A percentile compares a stretch with the other conserved stretches of the same genome.
Evolutionary conservation across 2,113 vertebrate species (phyloP).

Genomic region (Ahaetulla prasina): DNA sequence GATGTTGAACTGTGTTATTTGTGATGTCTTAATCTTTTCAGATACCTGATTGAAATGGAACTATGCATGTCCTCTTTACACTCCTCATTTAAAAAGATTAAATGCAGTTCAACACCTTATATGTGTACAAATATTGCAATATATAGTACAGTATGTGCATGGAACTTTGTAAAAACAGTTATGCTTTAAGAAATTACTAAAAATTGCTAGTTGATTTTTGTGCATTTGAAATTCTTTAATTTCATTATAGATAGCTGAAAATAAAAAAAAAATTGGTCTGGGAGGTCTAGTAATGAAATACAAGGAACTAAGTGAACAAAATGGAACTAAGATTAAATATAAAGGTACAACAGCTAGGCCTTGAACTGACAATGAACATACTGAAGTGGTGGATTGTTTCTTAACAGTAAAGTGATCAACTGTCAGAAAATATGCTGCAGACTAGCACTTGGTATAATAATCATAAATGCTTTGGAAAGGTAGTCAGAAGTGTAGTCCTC

Average conservation of each 20-base stretch:
- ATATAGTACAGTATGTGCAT: neutral
- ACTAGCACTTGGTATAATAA: neutral
- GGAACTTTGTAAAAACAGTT: neutral
- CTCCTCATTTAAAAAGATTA: neutral
- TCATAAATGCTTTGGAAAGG: neutral
- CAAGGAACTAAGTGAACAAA: neutral
- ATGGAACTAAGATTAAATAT: neutral
- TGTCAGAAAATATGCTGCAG: neutral
- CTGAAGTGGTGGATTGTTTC: neutral
- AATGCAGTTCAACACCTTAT: neutral
- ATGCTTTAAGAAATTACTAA: neutral
- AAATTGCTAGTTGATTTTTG: neutral
- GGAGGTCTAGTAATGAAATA: neutral
- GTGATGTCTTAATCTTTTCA: neutral
- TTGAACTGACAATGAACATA: neutral
- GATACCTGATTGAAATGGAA: neutral
- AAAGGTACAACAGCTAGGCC: neutral
- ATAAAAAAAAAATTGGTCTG: neutral
- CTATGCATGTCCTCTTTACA: neutral
- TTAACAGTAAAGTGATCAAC: neutral
- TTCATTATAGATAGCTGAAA: neutral
- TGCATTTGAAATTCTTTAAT: slow-evolving; percentile 37
- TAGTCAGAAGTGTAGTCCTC: too few species aligned
- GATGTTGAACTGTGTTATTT: neutral
- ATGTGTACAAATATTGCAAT: slow-evolving; percentile 4